These are phyloP conservation scores for Elachura formosa DNA, from an alignment of 2,113 vertebrate species.

Conservation along the genomic window DNA sequence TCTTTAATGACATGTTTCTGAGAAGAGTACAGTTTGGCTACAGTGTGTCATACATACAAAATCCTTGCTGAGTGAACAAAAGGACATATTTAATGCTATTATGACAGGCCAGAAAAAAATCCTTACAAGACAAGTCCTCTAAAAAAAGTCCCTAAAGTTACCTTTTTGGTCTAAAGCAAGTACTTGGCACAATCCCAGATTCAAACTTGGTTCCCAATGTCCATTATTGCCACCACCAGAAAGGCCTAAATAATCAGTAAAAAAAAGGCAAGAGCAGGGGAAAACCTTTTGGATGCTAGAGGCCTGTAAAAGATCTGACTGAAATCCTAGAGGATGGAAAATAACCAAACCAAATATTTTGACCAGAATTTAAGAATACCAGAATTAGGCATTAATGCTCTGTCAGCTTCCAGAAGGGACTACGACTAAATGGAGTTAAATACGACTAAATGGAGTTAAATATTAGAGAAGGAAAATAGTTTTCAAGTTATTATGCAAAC, in stretches of 20 bases:
- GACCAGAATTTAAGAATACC: neutral
- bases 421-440: neutral
- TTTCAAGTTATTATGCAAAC: conserved; percentile 25
- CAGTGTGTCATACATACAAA: neutral
- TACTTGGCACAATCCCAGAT: neutral
- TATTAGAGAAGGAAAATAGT: conserved; percentile 16
- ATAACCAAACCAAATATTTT: neutral
- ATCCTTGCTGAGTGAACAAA: neutral
- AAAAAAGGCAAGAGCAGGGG: neutral
- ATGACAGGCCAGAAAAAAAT: neutral
- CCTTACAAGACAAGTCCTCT: neutral
- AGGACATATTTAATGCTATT: neutral
- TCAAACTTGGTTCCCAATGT: neutral
- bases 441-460: neutral
- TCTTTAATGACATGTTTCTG: neutral
- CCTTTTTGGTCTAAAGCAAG: neutral
- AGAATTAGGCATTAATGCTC: neutral
- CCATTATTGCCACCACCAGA: neutral
- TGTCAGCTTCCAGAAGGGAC: conserved; percentile 1
- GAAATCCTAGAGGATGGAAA: neutral
- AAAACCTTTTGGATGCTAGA: neutral
- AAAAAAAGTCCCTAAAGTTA: neutral
- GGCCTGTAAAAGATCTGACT: neutral
- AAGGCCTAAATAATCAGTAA: neutral
- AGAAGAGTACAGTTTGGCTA: neutral